Percentiles rank a stretch among this genome's conserved stretches.
phyloP scores from a whole-genome alignment of 1,140 invertebrate species.

The Thaumatotibia leucotreta region DNA sequence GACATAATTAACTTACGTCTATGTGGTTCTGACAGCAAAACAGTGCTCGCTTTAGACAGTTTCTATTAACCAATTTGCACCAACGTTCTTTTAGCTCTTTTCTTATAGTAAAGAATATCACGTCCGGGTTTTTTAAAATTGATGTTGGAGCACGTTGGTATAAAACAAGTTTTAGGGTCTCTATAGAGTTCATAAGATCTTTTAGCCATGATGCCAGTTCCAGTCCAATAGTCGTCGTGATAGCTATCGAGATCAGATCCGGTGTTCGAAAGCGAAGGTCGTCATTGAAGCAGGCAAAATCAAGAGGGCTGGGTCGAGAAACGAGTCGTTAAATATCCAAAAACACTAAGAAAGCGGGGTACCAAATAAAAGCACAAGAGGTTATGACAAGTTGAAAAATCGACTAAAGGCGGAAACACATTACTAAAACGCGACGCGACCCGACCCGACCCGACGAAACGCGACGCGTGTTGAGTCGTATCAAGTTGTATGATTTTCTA shows the following conservation, averaged over 20 bases:
- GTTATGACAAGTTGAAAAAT: no score
- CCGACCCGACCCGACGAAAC: no score
- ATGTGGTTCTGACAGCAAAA: not conserved
- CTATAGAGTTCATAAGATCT: no score
- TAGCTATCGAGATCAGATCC: not conserved
- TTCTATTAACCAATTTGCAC: not conserved
- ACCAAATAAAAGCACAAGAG: no score
- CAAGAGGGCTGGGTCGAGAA: no score
- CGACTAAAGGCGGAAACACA: no score
- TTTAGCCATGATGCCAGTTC: not conserved
- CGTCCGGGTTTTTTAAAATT: not conserved
- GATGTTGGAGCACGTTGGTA: not conserved
- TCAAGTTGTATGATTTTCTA: no score
- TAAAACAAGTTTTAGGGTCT: not conserved
- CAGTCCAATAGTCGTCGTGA: not conserved
- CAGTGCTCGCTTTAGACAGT: not conserved
- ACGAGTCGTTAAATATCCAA: no score
- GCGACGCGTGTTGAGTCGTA: no score
- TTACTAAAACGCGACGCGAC: no score
- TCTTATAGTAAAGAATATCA: not conserved
- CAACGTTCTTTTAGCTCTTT: not conserved
- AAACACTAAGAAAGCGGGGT: no score
- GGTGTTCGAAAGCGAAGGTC: not conserved
- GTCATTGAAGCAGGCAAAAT: not conserved
- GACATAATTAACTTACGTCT: conserved; percentile 5